Percentiles rank a stretch among this genome's conserved stretches.
These are phyloP conservation scores for Connochaetes taurinus DNA, from an alignment of 2,113 vertebrate genomes.

Conservation along the genomic window DNA sequence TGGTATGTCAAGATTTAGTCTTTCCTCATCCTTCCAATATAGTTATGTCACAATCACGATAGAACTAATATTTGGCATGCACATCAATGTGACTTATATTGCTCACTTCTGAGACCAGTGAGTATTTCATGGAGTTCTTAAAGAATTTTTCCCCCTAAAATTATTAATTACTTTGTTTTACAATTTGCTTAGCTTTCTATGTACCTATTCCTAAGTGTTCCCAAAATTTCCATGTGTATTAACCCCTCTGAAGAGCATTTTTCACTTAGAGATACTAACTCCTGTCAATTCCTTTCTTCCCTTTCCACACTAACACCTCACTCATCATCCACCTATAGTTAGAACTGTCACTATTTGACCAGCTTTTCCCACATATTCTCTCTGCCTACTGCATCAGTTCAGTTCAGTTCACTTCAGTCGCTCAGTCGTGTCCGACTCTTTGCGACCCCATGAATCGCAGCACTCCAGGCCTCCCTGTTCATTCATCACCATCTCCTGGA, in stretches of 20 bases:
- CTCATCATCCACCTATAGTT: background rate
- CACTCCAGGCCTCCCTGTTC: no score
- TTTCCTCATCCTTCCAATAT: background rate
- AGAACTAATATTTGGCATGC: background rate
- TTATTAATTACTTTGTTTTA: background rate
- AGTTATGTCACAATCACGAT: background rate
- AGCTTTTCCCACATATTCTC: background rate
- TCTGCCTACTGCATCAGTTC: no score
- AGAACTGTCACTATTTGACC: background rate
- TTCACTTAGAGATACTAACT: background rate
- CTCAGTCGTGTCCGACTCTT: no score
- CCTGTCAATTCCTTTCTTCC: background rate
- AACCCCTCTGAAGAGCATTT: background rate
- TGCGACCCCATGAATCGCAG: no score
- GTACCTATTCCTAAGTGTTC: background rate
- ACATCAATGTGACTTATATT: background rate
- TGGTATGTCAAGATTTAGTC: background rate
- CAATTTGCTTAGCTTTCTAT: background rate
- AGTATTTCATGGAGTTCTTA: background rate
- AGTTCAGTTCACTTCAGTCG: no score
- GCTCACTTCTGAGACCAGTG: background rate
- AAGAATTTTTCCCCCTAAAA: background rate
- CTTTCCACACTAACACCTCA: background rate
- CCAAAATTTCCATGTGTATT: background rate
- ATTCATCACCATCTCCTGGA: no score